Base-by-base conservation (phyloP, 1,140 invertebrate species). In the Heterodera carotae region DNA sequence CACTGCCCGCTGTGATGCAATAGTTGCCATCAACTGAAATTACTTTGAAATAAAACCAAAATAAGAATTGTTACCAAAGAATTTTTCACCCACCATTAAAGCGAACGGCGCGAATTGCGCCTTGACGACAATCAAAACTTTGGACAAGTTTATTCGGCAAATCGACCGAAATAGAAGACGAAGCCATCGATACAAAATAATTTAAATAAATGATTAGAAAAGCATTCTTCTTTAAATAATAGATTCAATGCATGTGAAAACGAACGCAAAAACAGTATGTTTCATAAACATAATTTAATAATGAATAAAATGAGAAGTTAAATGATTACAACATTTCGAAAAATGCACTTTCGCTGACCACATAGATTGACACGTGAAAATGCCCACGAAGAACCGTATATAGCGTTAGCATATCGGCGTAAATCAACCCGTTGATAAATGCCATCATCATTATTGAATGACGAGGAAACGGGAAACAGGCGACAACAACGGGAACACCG, bases 11-110 rank as follows among this genome's bases (percentile, higher is more conserved):
- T 25, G 81, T 82, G 25, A 82, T 84, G 29, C 70, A 76, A 48
- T 82, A 82, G 29, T 84, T 84, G 36, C 81, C 81, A 77, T 82
- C 81, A 36, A 84, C 80, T 81, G 43, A 74, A 83, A 43, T 43
- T 72, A 67, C n/a, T n/a, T n/a, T n/a, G n/a, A n/a, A n/a, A n/a
- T n/a, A 66, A 69, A 43, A 7, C 3, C 22, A 31, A 74, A 82
- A 34, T 76, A 77, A 80, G 25, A 27, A 22, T n/a, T n/a, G 10
- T 62, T 6, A 64, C 15, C 15, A 29, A 43, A n/a, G n/a, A n/a
- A n/a, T n/a, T n/a, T 33, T 7, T 25, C 56, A 67, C 29, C 12
- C 18, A 80, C 79, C 83, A 60, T 82, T 82, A 53, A 82, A 82
- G n/a, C 81, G 75, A 56, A 81, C 82, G 7, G 77, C 79, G 56